Percentiles rank a stretch among this genome's conserved stretches.
Conservation (phyloP, 2,888 invertebrate species). For the Parasteatoda lunata region DNA sequence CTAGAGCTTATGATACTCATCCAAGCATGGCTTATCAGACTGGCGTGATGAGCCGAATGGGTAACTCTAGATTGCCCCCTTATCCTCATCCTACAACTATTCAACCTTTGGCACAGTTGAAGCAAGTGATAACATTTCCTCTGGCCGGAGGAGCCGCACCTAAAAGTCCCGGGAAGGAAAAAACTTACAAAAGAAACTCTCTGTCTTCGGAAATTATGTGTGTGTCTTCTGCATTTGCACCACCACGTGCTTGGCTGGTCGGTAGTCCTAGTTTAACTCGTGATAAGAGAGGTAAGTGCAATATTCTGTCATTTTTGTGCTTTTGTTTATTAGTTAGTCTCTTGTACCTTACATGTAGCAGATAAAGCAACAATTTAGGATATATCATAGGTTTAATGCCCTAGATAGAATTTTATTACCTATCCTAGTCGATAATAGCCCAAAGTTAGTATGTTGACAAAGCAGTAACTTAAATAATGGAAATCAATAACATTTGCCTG, state of each 20-base stretch:
- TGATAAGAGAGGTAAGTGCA: conserved; percentile 70
- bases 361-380: not conserved
- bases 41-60: conserved; percentile 71
- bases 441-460: too few relatives aligned
- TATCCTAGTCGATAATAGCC: too few relatives aligned
- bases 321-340: not conserved
- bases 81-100: conserved; percentile 89
- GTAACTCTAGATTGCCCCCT: conserved; percentile 91
- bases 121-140: conserved; percentile 75
- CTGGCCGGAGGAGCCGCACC: conserved; percentile 52
- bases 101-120: conserved; percentile 88
- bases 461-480: too few relatives aligned
- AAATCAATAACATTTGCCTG: too few relatives aligned
- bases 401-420: too few relatives aligned
- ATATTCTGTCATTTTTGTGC: not conserved
- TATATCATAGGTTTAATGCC: too few relatives aligned
- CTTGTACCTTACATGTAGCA: not conserved
- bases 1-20: conserved; percentile 73
- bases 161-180: conserved; percentile 68
- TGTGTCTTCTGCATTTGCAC: conserved; percentile 86
- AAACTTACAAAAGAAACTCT: conserved; percentile 74
- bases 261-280: conserved; percentile 74
- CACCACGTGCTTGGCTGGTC: conserved; percentile 83
- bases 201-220: conserved; percentile 84
- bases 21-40: conserved; percentile 79